Evolutionary conservation across 2,113 vertebrate genomes (phyloP).

Genomic region (Mirounga angustirostris): DNA sequence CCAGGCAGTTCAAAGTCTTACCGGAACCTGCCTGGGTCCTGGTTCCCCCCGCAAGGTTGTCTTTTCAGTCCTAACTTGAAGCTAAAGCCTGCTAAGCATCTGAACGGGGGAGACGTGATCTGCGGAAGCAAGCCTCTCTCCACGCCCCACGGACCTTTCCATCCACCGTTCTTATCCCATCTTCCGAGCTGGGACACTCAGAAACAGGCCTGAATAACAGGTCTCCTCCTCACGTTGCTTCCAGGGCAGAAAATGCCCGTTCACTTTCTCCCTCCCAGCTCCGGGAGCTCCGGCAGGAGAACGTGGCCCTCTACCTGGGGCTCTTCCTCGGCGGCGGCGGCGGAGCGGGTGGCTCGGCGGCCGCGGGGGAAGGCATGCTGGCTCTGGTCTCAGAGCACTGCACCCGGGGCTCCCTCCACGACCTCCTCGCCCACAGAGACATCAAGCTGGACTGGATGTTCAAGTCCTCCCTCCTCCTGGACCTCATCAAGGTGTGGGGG

Average conservation of each 20-base stretch:
- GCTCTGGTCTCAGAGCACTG: slow-evolving; percentile 95
- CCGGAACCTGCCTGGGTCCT: not conserved
- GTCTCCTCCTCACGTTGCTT: not conserved
- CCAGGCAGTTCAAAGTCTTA: not conserved
- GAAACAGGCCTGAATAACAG: not conserved
- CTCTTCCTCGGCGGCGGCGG: slow-evolving; percentile 90
- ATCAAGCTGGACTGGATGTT: slow-evolving; percentile 99
- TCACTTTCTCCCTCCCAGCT: slow-evolving; percentile 85
- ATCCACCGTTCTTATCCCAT: not conserved
- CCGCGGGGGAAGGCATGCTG: slow-evolving; percentile 86
- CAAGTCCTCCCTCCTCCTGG: slow-evolving; percentile 95
- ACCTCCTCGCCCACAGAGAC: slow-evolving; percentile 93
- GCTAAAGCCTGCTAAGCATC: not conserved
- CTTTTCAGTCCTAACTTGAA: not conserved
- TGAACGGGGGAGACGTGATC: not conserved
- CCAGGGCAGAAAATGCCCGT: not conserved
- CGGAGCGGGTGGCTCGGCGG: not conserved
- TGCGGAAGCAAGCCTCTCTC: not conserved
- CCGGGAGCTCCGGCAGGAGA: slow-evolving; percentile 95
- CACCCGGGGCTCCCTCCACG: slow-evolving; percentile 93
- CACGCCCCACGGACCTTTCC: not conserved
- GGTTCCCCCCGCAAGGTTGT: not conserved
- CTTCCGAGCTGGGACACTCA: not conserved
- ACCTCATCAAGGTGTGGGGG: slow-evolving; percentile 93
- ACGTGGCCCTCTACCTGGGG: slow-evolving; percentile 94